These are phyloP conservation scores for Macrochelys suwanniensis DNA, from an alignment of 2,797 vertebrate genomes.

Conservation along the genomic window DNA sequence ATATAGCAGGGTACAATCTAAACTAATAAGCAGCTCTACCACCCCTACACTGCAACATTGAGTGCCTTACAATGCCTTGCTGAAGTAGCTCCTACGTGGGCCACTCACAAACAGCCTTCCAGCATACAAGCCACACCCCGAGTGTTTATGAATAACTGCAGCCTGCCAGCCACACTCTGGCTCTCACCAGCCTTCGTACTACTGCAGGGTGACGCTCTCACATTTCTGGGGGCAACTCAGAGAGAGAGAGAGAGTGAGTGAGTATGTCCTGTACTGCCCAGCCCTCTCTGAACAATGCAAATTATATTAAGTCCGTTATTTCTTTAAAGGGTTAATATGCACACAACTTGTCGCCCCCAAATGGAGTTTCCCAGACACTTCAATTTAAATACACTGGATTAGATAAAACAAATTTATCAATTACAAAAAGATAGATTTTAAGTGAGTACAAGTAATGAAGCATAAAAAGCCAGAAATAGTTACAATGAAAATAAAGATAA, in stretches of 20 bases:
- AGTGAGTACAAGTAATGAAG: background rate
- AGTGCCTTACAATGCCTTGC: background rate
- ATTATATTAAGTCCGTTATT: background rate
- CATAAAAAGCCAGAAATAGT: no score
- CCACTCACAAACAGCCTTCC: background rate
- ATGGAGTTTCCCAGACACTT: background rate
- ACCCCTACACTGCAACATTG: background rate
- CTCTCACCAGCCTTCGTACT: no score
- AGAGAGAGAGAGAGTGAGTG: no score
- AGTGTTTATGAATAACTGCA: background rate
- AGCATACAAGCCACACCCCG: background rate
- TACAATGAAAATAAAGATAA: background rate
- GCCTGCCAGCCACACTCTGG: no score
- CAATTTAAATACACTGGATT: background rate
- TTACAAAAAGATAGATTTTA: background rate
- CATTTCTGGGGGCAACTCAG: no score
- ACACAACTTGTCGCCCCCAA: no score
- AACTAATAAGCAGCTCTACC: no score
- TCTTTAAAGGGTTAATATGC: background rate
- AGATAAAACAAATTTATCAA: background rate
- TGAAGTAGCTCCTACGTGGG: background rate
- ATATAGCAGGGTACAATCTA: background rate
- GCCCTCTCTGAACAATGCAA: background rate
- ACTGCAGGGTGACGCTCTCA: no score
- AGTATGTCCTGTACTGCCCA: background rate